phyloP scores from a whole-genome alignment of 2,888 invertebrate species.

The Germaria angustata region DNA sequence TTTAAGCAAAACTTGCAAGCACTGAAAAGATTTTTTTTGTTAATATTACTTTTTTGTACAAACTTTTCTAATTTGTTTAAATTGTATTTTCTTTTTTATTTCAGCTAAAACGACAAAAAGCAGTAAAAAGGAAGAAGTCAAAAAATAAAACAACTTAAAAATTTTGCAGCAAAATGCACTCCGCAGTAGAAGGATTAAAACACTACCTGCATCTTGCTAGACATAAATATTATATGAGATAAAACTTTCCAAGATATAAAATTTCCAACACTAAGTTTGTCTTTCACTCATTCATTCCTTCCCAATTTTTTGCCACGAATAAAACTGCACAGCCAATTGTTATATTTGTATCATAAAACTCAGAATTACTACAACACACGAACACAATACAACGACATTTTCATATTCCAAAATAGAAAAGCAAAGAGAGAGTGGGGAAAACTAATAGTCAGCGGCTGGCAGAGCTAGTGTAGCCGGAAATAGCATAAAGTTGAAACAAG shows the following conservation, averaged over 20 bases:
- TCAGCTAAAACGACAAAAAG: constrained; percentile 13
- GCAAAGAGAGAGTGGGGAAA: not conserved
- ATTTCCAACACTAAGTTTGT: constrained; percentile 16
- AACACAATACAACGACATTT: not conserved
- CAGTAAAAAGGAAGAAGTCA: not conserved
- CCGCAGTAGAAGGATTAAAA: not conserved
- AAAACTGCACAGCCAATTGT: constrained; percentile 29
- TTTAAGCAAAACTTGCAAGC: no score
- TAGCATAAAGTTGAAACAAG: constrained; percentile 4
- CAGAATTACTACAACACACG: not conserved
- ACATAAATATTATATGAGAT: constrained; percentile 64
- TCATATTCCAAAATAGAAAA: not conserved
- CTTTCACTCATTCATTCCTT: not conserved
- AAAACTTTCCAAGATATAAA: constrained; percentile 40
- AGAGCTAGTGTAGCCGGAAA: constrained; percentile 11
- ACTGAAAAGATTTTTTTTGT: no score
- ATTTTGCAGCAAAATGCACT: constrained; percentile 46
- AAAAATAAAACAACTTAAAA: constrained; percentile 22
- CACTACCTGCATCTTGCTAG: constrained; percentile 55
- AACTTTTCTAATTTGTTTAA: constrained; percentile 1
- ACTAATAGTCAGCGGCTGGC: not conserved
- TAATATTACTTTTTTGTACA: no score
- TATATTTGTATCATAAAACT: constrained; percentile 41
- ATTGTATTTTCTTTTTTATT: constrained; percentile 4
- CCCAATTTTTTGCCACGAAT: not conserved